phyloP scores from a whole-genome alignment of 37 sponge, comb jelly and placozoan genomes.

The Chondrilla cf. caribensis region DNA sequence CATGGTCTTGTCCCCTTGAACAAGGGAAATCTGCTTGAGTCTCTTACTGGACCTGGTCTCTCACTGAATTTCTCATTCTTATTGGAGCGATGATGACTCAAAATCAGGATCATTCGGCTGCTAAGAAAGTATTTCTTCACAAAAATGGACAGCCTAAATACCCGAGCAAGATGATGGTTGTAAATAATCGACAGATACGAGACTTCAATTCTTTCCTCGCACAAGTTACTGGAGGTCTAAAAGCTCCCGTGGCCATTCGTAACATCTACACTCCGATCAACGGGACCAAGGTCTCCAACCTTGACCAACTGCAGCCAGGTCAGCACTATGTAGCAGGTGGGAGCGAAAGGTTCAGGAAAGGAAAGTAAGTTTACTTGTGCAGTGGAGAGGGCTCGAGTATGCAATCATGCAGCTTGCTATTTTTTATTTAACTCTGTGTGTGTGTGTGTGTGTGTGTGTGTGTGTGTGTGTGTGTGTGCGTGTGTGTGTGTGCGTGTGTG shows the following conservation, averaged over 20 bases:
- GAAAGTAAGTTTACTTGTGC: conserved; percentile 39
- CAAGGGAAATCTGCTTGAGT: too few species aligned
- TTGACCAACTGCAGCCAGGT: conserved; percentile 58
- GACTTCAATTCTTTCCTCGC: conserved; percentile 74
- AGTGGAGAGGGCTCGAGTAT: background rate
- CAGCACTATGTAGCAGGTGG: conserved; percentile 87
- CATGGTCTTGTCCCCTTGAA: too few species aligned
- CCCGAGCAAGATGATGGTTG: conserved; percentile 55
- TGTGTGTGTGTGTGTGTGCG: background rate
- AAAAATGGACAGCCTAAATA: conserved; percentile 45
- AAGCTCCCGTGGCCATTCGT: conserved; percentile 76
- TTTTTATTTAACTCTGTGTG: background rate
- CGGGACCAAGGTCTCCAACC: conserved; percentile 52
- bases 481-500: too few species aligned
- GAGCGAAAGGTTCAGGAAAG: conserved; percentile 67
- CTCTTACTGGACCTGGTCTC: too few species aligned
- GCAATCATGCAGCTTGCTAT: background rate
- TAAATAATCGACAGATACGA: conserved; percentile 71
- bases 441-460: background rate
- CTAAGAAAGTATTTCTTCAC: conserved; percentile 60
- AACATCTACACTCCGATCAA: conserved; percentile 78
- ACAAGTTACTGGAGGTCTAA: conserved; percentile 70
- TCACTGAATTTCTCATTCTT: too few species aligned
- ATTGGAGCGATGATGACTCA: background rate
- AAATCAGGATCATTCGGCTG: conserved; percentile 44